Conservation (phyloP, 2,113 vertebrate genomes). For the Eptesicus fuscus region DNA sequence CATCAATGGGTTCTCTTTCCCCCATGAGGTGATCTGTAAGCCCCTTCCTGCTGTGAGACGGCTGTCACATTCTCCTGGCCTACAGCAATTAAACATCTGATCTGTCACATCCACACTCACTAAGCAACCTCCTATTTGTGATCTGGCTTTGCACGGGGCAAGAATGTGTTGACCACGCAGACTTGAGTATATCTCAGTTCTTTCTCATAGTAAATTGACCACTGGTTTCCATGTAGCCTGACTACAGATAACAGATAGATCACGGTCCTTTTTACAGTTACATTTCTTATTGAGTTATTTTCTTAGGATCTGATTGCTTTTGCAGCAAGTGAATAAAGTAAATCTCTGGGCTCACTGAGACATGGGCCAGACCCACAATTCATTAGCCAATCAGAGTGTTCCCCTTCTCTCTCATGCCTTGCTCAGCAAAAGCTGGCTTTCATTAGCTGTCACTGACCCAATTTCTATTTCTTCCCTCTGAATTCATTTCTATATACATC, state of each 20-base stretch:
- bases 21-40: not conserved
- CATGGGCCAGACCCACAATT: not conserved
- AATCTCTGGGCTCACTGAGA: not conserved
- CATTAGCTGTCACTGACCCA: not conserved
- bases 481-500: not conserved
- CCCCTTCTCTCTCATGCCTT: not conserved
- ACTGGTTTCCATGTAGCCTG: not conserved
- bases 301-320: not conserved
- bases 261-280: not conserved
- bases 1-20: not conserved
- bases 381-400: not conserved
- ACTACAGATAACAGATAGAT: not conserved
- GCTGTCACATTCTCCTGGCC: not conserved
- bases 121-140: not conserved
- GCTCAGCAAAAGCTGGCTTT: constrained; percentile 35
- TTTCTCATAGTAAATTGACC: constrained; percentile 11
- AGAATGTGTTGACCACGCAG: constrained; percentile 1
- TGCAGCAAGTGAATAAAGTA: not conserved
- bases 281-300: not conserved
- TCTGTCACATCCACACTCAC: not conserved
- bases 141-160: not conserved
- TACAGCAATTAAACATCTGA: not conserved
- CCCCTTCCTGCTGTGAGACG: not conserved
- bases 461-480: constrained; percentile 4
- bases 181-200: not conserved